phyloP scores from a whole-genome alignment of 1,140 invertebrate genomes.

The Lineus longissimus region DNA sequence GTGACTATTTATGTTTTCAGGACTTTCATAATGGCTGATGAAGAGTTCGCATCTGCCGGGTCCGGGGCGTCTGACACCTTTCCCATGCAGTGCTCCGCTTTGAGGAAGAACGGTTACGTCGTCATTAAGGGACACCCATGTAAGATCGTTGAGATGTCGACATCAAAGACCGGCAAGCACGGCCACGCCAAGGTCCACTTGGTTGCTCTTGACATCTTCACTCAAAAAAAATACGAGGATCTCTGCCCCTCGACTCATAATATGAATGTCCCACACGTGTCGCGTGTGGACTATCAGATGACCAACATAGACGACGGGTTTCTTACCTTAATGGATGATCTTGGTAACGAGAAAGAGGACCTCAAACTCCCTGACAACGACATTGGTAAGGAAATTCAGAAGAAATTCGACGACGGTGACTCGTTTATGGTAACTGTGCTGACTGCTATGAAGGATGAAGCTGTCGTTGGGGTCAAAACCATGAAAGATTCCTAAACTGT shows the following conservation, averaged over 20 bases:
- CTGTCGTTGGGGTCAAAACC: constrained; percentile 18
- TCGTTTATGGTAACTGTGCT: constrained; percentile 30
- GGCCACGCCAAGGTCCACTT: constrained; percentile 99
- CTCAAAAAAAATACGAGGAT: constrained; percentile 97
- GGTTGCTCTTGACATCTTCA: constrained; percentile 98
- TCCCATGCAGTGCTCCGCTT: constrained; percentile 96
- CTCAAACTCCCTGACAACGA: constrained; percentile 91
- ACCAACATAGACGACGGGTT: constrained; percentile 75
- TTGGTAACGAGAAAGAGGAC: constrained; percentile 91
- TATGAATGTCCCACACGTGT: constrained; percentile 98
- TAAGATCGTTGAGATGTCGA: constrained; percentile 99
- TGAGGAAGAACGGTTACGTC: constrained; percentile 98
- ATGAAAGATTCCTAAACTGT: too few species aligned
- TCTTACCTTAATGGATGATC: constrained; percentile 87
- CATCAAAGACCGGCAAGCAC: constrained; percentile 99
- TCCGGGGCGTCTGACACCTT: constrained; percentile 86
- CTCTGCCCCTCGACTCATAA: constrained; percentile 99
- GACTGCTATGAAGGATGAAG: constrained; percentile 33
- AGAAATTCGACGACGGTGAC: constrained; percentile 27
- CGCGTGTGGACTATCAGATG: constrained; percentile 94
- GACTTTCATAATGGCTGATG: neutral
- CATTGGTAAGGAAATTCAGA: constrained; percentile 31
- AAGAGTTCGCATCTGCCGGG: constrained; percentile 53
- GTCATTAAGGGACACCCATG: constrained; percentile 96
- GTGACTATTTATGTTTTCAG: too few species aligned